Evolutionary conservation across 2,113 vertebrate genomes (phyloP).

Genomic region (Tupaia chinensis): DNA sequence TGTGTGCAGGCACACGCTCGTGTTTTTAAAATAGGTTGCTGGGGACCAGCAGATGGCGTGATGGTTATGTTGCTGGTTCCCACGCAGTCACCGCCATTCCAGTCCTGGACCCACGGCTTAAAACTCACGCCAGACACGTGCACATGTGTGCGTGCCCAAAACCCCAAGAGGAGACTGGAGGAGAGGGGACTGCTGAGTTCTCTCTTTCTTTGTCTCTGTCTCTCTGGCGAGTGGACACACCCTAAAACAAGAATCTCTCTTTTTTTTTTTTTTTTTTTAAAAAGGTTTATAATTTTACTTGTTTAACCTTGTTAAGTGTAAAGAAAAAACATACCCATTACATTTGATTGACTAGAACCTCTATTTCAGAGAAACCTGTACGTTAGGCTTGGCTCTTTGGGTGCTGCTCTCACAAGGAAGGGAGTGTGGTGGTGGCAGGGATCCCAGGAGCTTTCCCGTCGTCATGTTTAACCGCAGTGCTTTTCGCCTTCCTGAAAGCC

Average conservation of each 20-base stretch:
- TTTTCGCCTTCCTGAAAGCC: background rate
- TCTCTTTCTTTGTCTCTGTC: too few species aligned
- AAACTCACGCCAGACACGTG: too few species aligned
- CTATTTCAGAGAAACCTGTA: background rate
- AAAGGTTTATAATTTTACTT: background rate
- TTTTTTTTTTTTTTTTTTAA: background rate
- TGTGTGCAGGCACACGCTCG: background rate
- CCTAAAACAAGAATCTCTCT: too few species aligned
- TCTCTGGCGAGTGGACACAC: too few species aligned
- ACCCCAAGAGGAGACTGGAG: too few species aligned
- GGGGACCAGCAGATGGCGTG: too few species aligned
- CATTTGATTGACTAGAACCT: constrained; percentile 1
- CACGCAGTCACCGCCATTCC: too few species aligned
- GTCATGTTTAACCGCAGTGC: background rate
- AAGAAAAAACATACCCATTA: background rate
- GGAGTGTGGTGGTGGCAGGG: background rate
- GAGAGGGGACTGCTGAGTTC: too few species aligned
- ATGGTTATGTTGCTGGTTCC: too few species aligned
- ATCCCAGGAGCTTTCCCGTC: background rate
- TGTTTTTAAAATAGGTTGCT: too few species aligned
- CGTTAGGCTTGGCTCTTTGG: background rate
- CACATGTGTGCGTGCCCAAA: too few species aligned
- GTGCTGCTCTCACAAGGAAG: background rate
- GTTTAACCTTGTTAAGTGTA: constrained; percentile 3
- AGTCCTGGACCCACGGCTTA: too few species aligned